phyloP scores from a whole-genome alignment of 2,113 vertebrate species.

The Spea multiplicata region DNA sequence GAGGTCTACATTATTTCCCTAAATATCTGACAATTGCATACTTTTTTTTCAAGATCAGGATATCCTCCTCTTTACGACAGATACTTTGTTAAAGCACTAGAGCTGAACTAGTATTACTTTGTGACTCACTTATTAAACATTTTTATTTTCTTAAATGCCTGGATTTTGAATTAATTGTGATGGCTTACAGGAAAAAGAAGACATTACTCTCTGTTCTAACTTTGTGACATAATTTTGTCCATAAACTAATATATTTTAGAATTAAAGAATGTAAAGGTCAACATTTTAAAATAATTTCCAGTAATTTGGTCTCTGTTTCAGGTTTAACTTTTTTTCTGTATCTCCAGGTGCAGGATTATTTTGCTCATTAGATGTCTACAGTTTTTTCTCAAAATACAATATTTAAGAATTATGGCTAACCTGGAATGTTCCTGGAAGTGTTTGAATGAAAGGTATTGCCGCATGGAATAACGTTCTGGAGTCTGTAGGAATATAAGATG shows the following conservation, averaged over 20 bases:
- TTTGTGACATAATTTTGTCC: background rate
- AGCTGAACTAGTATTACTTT: constrained; percentile 1
- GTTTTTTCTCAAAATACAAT: background rate
- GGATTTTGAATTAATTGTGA: constrained; percentile 10
- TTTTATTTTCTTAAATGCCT: constrained; percentile 2
- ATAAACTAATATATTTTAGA: background rate
- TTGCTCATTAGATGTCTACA: background rate
- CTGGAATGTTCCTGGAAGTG: constrained; percentile 19
- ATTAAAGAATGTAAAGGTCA: background rate
- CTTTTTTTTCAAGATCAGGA: background rate
- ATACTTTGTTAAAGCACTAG: background rate
- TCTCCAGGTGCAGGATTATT: background rate
- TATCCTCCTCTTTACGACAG: constrained; percentile 2
- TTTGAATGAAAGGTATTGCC: background rate
- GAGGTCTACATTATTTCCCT: no score
- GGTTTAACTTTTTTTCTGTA: background rate
- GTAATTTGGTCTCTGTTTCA: constrained; percentile 2
- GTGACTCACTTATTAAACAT: constrained; percentile 16
- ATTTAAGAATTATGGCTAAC: background rate
- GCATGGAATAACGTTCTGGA: background rate
- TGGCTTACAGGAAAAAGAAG: background rate
- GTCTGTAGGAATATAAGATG: background rate
- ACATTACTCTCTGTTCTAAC: background rate
- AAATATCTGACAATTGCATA: no score
- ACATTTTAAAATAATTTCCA: constrained; percentile 11